Conservation (phyloP, 2,888 invertebrate species). For the Quadriops clusia region DNA sequence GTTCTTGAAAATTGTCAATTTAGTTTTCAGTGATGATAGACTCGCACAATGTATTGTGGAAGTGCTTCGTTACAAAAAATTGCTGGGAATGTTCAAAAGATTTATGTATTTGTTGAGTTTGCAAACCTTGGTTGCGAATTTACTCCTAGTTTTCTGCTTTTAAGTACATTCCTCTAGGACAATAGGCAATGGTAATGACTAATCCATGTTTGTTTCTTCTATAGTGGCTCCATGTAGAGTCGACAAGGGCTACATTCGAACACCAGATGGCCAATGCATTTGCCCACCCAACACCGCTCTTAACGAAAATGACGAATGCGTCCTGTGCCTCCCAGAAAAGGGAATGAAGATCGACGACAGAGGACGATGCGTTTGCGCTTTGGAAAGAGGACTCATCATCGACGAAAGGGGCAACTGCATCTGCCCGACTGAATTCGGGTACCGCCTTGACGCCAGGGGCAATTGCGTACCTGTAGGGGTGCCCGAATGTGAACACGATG, state of each 20-base stretch:
- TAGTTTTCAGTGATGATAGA: too few species aligned
- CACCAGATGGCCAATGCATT: conserved; percentile 53
- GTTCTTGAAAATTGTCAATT: too few species aligned
- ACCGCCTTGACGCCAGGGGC: conserved; percentile 47
- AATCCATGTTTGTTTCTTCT: too few species aligned
- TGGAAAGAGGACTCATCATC: conserved; percentile 64
- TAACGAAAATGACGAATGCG: conserved; percentile 65
- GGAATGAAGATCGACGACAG: conserved; percentile 65
- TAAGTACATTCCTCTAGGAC: neutral
- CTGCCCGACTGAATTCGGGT: conserved; percentile 58
- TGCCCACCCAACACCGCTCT: conserved; percentile 70
- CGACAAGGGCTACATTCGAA: conserved; percentile 56
- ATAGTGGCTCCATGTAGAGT: conserved; percentile 49
- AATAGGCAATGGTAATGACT: neutral
- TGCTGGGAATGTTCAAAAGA: too few species aligned
- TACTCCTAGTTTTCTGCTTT: neutral
- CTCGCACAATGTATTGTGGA: too few species aligned
- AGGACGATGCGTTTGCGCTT: conserved; percentile 72
- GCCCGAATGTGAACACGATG: conserved; percentile 52
- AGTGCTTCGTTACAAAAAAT: too few species aligned
- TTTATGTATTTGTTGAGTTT: too few species aligned
- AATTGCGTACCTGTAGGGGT: conserved; percentile 44
- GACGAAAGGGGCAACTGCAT: conserved; percentile 68
- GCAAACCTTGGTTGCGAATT: neutral
- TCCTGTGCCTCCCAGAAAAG: conserved; percentile 56